Evolutionary conservation across 2,113 vertebrate genomes (phyloP), one percentile per base, ranked within the genome.

Genomic region (Phalacrocorax aristotelis): DNA sequence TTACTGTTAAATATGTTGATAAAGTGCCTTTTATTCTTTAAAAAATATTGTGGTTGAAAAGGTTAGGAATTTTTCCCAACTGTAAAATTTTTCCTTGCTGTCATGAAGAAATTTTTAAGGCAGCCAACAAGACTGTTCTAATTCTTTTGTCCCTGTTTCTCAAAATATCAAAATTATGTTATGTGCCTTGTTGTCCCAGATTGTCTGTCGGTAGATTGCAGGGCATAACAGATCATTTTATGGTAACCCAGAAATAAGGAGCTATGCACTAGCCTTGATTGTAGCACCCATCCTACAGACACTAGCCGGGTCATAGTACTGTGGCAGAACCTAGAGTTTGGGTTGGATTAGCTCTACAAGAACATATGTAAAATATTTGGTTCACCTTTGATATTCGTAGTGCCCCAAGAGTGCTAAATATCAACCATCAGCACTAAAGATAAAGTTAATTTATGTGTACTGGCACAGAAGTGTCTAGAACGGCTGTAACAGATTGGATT

Each of bases 91-190:
- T 93, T 57, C 15, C 77, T 86, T 57, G 36, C 72, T 89, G 11
- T 29, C 90, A n/a, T 1, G 6, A 85, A 83, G 83, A 87, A 92
- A 32, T 61, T 66, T 57, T 66, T 54, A 79, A 72, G 93, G 90
- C 96, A 94, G 44, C 44, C 76, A 71, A 62, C 57, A 48, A 93
- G 97, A 96, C 71, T 80, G 97, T 94, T 97, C 98, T 96, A 91
- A 97, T 98, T 98, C 55, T 78, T 94, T 92, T 93, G 98, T 78
- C 97, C 98, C 92, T 88, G 0, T 97, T 98, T 98, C 98, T 98
- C 94, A 97, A 98, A 98, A 98, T 98, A 97, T 40, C 92, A 76
- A 72, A 84, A 83, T 15, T 68, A 62, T 90, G 90, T 76, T 71
- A 55, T 0, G 49, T 76, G 77, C 88, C 92, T 87, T 60, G 46